phyloP scores from a whole-genome alignment of 2,113 vertebrate species.

The Phodopus roborovskii region DNA sequence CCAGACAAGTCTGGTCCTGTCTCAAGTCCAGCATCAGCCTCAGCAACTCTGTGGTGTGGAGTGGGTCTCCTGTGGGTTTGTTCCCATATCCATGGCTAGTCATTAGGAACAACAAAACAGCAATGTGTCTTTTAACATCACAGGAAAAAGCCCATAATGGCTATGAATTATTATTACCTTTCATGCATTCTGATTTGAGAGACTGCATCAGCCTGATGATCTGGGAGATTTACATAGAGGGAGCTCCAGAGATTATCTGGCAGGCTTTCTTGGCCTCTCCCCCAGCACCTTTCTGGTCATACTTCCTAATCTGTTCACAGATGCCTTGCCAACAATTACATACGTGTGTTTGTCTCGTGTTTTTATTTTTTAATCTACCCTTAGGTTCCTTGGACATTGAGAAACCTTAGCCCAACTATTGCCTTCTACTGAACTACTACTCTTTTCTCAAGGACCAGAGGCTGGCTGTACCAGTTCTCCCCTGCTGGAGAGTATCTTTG shows the following conservation, averaged over 20 bases:
- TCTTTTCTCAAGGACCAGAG: neutral
- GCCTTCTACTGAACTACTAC: neutral
- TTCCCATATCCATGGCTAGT: neutral
- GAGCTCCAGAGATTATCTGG: neutral
- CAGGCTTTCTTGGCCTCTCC: neutral
- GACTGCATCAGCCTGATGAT: neutral
- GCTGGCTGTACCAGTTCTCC: neutral
- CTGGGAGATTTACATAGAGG: neutral
- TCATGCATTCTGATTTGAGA: neutral
- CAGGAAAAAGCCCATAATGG: neutral
- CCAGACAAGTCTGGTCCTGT: neutral
- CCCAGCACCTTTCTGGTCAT: neutral
- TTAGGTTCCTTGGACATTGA: slow-evolving; percentile 14
- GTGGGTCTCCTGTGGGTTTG: neutral
- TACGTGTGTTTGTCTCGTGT: neutral
- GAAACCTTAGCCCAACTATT: neutral
- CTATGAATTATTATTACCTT: neutral
- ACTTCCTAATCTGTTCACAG: slow-evolving; percentile 38
- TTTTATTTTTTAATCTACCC: slow-evolving; percentile 1
- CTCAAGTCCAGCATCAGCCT: neutral
- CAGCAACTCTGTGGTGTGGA: neutral
- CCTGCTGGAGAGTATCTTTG: neutral
- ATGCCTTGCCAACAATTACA: slow-evolving; percentile 8
- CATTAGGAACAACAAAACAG: slow-evolving; percentile 15
- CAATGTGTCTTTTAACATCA: neutral